Conservation (phyloP, 2,888 invertebrate genomes). For the Mythimna pallens region DNA sequence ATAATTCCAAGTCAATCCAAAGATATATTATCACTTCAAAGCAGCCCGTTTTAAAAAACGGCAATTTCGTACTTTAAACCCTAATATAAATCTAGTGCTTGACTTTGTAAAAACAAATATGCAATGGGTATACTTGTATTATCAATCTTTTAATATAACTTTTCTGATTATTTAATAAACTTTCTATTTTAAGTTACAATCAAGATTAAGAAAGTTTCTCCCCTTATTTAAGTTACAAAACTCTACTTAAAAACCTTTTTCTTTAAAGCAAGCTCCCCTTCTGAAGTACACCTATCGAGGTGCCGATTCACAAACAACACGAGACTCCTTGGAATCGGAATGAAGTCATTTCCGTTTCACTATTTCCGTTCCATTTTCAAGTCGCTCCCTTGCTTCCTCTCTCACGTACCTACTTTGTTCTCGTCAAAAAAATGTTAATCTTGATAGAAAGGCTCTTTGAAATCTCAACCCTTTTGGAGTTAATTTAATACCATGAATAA, state of each 20-base stretch:
- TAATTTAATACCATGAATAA: slow-evolving; percentile 49
- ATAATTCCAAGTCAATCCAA: too few species aligned
- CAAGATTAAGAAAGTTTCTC: not conserved
- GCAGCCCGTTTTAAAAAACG: too few species aligned
- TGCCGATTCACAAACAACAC: slow-evolving; percentile 58
- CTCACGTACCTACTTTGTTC: slow-evolving; percentile 57
- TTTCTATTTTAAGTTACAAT: not conserved
- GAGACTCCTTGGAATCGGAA: slow-evolving; percentile 66
- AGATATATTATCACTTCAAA: too few species aligned
- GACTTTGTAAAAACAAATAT: too few species aligned
- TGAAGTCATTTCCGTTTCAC: slow-evolving; percentile 75
- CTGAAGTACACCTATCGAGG: slow-evolving; percentile 52
- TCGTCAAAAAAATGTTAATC: slow-evolving; percentile 60
- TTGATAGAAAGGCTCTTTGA: slow-evolving; percentile 48
- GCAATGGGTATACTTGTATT: too few species aligned
- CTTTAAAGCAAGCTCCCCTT: slow-evolving; percentile 21
- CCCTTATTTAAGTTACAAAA: slow-evolving; percentile 11
- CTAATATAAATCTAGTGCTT: too few species aligned
- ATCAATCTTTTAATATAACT: not conserved
- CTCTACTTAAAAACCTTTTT: slow-evolving; percentile 20
- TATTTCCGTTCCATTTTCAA: slow-evolving; percentile 75
- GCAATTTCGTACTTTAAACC: too few species aligned
- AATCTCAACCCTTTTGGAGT: slow-evolving; percentile 28
- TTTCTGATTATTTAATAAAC: not conserved
- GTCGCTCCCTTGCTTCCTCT: slow-evolving; percentile 68